A percentile compares a stretch with the other conserved stretches of the same genome.
These are phyloP conservation scores for Pectinophora gossypiella DNA, from an alignment of 1,140 invertebrate genomes.

Conservation along the genomic window DNA sequence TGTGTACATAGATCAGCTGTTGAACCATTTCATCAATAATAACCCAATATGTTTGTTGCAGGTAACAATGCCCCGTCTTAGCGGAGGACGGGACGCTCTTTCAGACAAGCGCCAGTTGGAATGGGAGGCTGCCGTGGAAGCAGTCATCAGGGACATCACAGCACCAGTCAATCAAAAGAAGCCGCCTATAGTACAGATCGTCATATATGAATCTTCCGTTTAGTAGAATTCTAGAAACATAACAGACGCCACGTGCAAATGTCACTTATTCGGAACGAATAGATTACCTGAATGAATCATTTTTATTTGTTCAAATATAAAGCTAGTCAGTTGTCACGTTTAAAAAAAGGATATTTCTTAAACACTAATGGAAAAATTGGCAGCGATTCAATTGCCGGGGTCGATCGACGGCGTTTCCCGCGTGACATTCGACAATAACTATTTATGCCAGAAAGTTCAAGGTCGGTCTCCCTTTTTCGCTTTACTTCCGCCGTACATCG, in stretches of 20 bases:
- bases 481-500: conserved; percentile 5
- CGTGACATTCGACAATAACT: conserved; percentile 15
- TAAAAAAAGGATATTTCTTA: neutral
- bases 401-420: conserved; percentile 6
- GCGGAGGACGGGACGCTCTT: conserved; percentile 42
- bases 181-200: conserved; percentile 85
- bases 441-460: conserved; percentile 19
- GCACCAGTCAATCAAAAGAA: conserved; percentile 76
- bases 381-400: neutral
- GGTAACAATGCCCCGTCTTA: conserved; percentile 61
- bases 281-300: too few relatives aligned
- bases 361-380: neutral
- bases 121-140: conserved; percentile 83
- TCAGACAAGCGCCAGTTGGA: conserved; percentile 68
- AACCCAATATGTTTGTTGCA: conserved; percentile 42
- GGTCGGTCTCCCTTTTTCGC: conserved; percentile 11
- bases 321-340: neutral
- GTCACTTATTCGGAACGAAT: too few relatives aligned
- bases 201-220: conserved; percentile 89
- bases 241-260: too few relatives aligned
- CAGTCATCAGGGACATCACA: conserved; percentile 82
- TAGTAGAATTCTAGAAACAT: too few relatives aligned
- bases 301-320: too few relatives aligned
- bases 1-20: too few relatives aligned
- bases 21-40: too few relatives aligned